phyloP scores from a whole-genome alignment of 2,888 invertebrate species.

The Panopea generosa region DNA sequence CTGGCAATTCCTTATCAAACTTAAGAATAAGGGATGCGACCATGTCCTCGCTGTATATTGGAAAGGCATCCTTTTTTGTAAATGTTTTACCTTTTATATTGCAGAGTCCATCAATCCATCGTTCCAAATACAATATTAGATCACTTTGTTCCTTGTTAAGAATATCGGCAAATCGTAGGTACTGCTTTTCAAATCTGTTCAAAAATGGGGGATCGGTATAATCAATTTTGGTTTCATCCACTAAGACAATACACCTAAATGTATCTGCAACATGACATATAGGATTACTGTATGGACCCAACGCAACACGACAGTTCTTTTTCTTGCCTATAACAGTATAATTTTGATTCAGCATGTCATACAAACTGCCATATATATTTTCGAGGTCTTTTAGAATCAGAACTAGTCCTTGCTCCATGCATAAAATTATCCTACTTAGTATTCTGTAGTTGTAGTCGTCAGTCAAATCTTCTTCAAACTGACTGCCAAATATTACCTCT shows the following conservation, averaged over 20 bases:
- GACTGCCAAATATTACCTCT: constrained; percentile 72
- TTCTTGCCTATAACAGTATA: constrained; percentile 69
- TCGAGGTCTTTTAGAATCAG: constrained; percentile 72
- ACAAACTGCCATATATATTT: constrained; percentile 71
- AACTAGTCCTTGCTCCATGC: constrained; percentile 74
- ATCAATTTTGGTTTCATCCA: constrained; percentile 65
- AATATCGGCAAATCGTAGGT: constrained; percentile 68
- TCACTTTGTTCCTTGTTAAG: constrained; percentile 27
- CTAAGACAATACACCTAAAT: constrained; percentile 73
- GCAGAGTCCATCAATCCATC: constrained; percentile 29
- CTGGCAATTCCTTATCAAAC: neutral
- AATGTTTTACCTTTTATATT: constrained; percentile 23
- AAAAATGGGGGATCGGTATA: constrained; percentile 74
- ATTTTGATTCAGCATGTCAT: constrained; percentile 77
- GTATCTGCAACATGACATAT: constrained; percentile 71
- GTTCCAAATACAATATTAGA: constrained; percentile 32
- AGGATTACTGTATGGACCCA: constrained; percentile 74
- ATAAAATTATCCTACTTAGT: constrained; percentile 71
- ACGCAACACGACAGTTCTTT: constrained; percentile 69
- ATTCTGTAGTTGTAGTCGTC: constrained; percentile 74
- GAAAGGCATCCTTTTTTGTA: constrained; percentile 47
- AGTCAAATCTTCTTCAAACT: constrained; percentile 72
- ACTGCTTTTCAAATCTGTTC: constrained; percentile 78
- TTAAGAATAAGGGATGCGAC: constrained; percentile 57
- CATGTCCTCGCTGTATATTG: constrained; percentile 59